These are phyloP conservation scores for Scaptomyza parva DNA, from an alignment of 2,888 invertebrate species.

Conservation along the genomic window DNA sequence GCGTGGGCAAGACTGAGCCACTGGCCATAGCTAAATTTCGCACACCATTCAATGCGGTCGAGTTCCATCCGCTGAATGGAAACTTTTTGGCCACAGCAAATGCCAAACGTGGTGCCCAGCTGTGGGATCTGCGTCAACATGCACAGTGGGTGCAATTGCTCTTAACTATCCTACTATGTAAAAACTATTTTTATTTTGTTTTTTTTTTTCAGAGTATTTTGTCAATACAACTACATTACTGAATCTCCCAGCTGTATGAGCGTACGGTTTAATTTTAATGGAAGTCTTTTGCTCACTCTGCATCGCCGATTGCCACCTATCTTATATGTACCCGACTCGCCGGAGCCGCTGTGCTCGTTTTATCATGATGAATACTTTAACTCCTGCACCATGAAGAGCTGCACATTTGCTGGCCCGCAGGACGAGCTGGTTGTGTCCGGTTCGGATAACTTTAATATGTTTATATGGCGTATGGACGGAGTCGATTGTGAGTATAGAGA, in stretches of 20 bases:
- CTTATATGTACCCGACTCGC: constrained; percentile 89
- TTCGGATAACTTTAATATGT: constrained; percentile 97
- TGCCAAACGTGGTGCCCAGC: constrained; percentile 93
- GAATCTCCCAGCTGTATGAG: constrained; percentile 94
- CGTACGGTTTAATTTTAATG: constrained; percentile 93
- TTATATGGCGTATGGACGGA: constrained; percentile 95
- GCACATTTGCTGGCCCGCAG: constrained; percentile 95
- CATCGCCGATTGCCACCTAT: constrained; percentile 95
- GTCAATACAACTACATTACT: constrained; percentile 88
- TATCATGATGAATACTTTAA: constrained; percentile 97
- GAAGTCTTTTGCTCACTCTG: constrained; percentile 91
- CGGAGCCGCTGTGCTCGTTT: constrained; percentile 92
- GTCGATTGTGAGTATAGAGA: constrained; percentile 85
- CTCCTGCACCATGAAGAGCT: constrained; percentile 98
- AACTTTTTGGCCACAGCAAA: constrained; percentile 94
- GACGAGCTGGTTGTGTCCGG: constrained; percentile 97
- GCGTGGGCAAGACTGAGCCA: constrained; percentile 86
- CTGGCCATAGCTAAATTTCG: constrained; percentile 86
- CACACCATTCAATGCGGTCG: constrained; percentile 96
- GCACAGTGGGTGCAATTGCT: constrained; percentile 87
- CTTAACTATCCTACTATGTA: neutral
- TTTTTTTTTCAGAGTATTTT: constrained; percentile 86
- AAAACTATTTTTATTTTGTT: constrained; percentile 5
- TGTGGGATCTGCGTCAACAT: constrained; percentile 95
- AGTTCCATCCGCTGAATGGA: constrained; percentile 94